A percentile compares a stretch with the other conserved stretches of the same genome.
phyloP scores from a whole-genome alignment of 2,888 invertebrate genomes.

The Parnassius smintheus region DNA sequence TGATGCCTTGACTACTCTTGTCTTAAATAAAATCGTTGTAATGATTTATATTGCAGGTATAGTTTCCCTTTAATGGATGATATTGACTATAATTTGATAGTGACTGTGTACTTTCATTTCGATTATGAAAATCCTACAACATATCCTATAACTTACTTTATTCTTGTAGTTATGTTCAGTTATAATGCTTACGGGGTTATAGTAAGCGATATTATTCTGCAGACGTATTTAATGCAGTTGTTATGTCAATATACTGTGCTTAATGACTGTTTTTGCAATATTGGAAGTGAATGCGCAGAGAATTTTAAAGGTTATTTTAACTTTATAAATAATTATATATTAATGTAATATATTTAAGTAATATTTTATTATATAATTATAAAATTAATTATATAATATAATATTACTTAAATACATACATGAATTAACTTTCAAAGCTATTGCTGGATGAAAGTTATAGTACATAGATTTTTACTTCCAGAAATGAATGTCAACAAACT shows the following conservation, averaged over 20 bases:
- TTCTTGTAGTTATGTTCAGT: slow-evolving; percentile 46
- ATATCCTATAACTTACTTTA: slow-evolving; percentile 49
- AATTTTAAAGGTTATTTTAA: slow-evolving; percentile 30
- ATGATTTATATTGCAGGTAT: slow-evolving; percentile 49
- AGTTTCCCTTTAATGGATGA: slow-evolving; percentile 60
- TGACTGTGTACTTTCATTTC: slow-evolving; percentile 52
- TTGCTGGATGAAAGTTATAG: no score
- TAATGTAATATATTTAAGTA: not conserved
- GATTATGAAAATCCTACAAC: slow-evolving; percentile 41
- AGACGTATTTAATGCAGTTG: slow-evolving; percentile 58
- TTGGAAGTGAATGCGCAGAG: slow-evolving; percentile 47
- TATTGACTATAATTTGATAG: slow-evolving; percentile 60
- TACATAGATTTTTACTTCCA: slow-evolving; percentile 24
- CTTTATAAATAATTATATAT: not conserved
- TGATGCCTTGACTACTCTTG: not conserved
- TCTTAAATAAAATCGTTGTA: not conserved
- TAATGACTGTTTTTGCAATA: slow-evolving; percentile 58
- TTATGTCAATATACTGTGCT: slow-evolving; percentile 61
- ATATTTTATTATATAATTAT: no score
- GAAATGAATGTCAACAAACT: slow-evolving; percentile 39
- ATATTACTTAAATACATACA: no score
- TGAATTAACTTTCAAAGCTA: no score
- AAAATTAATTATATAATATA: no score
- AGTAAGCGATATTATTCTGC: slow-evolving; percentile 61
- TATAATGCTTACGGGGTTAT: slow-evolving; percentile 63